phyloP scores from a whole-genome alignment of 2,797 vertebrate species.

The Sebastes nivosus region DNA sequence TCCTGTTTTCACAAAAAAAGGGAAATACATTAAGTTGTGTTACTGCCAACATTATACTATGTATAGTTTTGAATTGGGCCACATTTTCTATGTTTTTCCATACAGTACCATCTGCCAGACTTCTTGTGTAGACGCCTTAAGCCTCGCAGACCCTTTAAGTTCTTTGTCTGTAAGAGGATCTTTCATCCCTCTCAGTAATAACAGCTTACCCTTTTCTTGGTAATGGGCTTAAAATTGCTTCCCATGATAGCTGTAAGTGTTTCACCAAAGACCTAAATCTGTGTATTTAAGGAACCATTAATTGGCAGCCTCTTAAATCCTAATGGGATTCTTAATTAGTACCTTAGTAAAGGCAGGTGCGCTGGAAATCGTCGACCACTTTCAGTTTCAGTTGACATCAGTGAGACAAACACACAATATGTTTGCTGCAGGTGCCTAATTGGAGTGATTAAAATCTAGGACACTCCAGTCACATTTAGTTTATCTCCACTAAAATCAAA shows the following conservation, averaged over 20 bases:
- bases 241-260: slow-evolving; percentile 8
- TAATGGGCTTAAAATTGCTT: background rate
- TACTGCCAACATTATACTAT: background rate
- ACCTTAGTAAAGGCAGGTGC: slow-evolving; percentile 7
- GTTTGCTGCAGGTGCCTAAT: slow-evolving; percentile 28
- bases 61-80: background rate
- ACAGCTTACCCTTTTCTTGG: slow-evolving; percentile 7
- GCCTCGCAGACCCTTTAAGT: background rate
- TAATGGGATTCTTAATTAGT: slow-evolving; percentile 45
- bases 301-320: slow-evolving; percentile 37
- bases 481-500: background rate
- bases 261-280: slow-evolving; percentile 29
- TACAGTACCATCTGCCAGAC: background rate
- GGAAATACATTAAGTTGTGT: background rate
- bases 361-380: slow-evolving; percentile 6
- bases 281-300: slow-evolving; percentile 48
- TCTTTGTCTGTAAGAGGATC: background rate
- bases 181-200: slow-evolving; percentile 1
- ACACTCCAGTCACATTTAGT: background rate
- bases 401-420: slow-evolving; percentile 5
- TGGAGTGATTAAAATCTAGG: slow-evolving; percentile 3
- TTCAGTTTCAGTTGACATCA: slow-evolving; percentile 15
- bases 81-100: background rate
- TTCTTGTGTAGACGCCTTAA: background rate
- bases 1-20: background rate